Conservation (phyloP, 2,888 invertebrate genomes). For the Aporophyla nigra region DNA sequence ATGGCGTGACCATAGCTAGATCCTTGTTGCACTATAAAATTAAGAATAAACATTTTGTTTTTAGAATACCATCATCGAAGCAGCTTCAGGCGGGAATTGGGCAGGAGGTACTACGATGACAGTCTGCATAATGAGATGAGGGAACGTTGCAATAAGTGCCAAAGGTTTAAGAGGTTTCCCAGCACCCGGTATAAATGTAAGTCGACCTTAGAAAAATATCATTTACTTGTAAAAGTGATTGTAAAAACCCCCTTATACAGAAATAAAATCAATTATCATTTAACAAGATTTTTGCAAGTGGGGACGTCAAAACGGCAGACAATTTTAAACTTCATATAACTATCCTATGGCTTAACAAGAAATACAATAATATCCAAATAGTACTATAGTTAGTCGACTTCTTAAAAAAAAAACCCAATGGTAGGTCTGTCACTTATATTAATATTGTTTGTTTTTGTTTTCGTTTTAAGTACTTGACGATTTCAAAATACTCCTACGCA, state of each 20-base stretch:
- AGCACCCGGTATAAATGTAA: conserved; percentile 73
- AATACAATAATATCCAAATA: background rate
- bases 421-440: too few relatives aligned
- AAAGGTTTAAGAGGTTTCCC: conserved; percentile 69
- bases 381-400: background rate
- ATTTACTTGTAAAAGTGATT: too few relatives aligned
- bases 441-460: background rate
- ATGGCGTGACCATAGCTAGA: too few relatives aligned
- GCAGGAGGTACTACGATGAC: conserved; percentile 31
- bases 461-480: background rate
- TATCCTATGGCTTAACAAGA: background rate
- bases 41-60: background rate
- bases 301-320: background rate
- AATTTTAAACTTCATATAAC: too few relatives aligned
- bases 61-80: conserved; percentile 20
- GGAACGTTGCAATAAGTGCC: conserved; percentile 69
- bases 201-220: too few relatives aligned
- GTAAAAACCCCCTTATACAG: too few relatives aligned
- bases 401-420: background rate
- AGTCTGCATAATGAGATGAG: background rate
- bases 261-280: too few relatives aligned
- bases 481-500: background rate
- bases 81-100: conserved; percentile 9
- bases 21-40: background rate
- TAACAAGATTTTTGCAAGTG: too few relatives aligned